A percentile compares a stretch with the other conserved stretches of the same genome.
phyloP scores from a whole-genome alignment of 1,140 invertebrate genomes.

The Thaumatotibia leucotreta region DNA sequence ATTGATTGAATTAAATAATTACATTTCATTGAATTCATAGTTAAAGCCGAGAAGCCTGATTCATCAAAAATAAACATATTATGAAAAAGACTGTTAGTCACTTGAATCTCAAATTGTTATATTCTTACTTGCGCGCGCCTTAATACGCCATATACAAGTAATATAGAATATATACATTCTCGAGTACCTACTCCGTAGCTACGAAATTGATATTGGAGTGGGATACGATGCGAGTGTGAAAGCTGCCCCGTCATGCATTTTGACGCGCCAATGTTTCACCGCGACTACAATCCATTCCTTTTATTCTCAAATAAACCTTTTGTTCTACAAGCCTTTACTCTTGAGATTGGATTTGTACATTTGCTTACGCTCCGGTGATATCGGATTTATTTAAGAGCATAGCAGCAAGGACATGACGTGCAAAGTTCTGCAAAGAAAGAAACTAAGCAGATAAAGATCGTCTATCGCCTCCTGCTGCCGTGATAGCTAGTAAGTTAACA shows the following conservation, averaged over 20 bases:
- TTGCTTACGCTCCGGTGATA: constrained; percentile 11
- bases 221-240: constrained; percentile 13
- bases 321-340: constrained; percentile 34
- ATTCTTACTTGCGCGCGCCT: too few relatives aligned
- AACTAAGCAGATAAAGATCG: background rate
- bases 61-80: too few relatives aligned
- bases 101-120: too few relatives aligned
- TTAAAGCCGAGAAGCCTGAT: too few relatives aligned
- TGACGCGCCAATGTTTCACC: constrained; percentile 41
- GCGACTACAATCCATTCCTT: constrained; percentile 30
- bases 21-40: too few relatives aligned
- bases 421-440: background rate
- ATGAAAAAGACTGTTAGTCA: too few relatives aligned
- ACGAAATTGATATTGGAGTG: constrained; percentile 43
- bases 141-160: too few relatives aligned
- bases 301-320: constrained; percentile 37
- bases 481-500: background rate
- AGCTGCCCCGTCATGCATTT: constrained; percentile 23
- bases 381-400: constrained; percentile 26
- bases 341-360: constrained; percentile 28
- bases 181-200: too few relatives aligned
- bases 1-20: background rate
- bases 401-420: background rate
- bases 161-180: too few relatives aligned
- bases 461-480: background rate